Base-by-base conservation (phyloP, 2,888 invertebrate genomes). In the Lapara coniferarum region DNA sequence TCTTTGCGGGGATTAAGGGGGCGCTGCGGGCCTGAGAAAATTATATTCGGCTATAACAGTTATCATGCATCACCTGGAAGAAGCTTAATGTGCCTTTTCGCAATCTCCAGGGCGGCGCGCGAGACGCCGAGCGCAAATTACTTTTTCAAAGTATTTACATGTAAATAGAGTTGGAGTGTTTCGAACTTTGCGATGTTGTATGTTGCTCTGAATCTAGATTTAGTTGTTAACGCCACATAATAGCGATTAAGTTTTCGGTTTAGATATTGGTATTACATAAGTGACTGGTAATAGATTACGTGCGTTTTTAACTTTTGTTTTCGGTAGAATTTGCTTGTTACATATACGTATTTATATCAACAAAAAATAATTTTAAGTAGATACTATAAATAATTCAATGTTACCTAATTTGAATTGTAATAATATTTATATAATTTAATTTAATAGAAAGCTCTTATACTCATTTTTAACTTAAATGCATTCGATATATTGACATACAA, bases 71-170 rank as follows among this genome's bases (percentile, higher is more conserved):
- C 94, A 94, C 94, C 94, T 93, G 94, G 88, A 86, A 88, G 90
- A 89, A 89, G 90, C 89, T 92, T 93, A 93, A 93, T 92, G 93
- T 88, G 89, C 89, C 88, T 91, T 90, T 89, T 92, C 91, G 92
- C 93, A 93, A 93, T 93, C 93, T 93, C 92, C 90, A 90, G 91
- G 92, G 92, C 88, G 90, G 89, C 82, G 88, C 85, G 87, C 79
- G 82, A 85, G 90, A 87, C 84, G 88, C 86, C 81, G 85, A 80
- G 90, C 89, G 89, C 87, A 91, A 92, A 93, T 93, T 93, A 93
- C 93, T 93, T 93, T 93, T 92, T 92, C 93, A 90, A 92, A 92
- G 93, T 93, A 93, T 93, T 93, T 92, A 93, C 92, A 93, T 92
- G 92, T 91, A 93, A 93, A 93, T 93, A 93, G 93, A 92, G 88